Evolutionary conservation across 1,140 invertebrate species (phyloP).

Genomic region (Bombus affinis): DNA sequence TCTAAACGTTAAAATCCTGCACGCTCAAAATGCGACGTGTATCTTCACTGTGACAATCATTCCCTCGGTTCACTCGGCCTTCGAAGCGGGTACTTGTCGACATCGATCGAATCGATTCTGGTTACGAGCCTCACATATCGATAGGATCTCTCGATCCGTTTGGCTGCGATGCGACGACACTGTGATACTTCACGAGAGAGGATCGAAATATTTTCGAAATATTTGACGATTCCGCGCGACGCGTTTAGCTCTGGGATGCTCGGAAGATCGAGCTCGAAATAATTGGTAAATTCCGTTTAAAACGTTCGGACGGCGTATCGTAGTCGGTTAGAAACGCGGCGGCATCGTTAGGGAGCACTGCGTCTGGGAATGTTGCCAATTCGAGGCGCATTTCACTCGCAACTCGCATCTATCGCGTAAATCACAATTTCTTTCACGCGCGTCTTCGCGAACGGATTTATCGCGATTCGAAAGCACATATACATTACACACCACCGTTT

Average conservation of each 20-base stretch:
- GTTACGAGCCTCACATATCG: conserved; percentile 17
- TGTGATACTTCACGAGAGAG: background rate
- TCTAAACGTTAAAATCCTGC: conserved; percentile 24
- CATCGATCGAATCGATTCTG: conserved; percentile 43
- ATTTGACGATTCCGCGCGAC: background rate
- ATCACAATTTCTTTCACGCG: conserved; percentile 27
- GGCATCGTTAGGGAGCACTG: conserved; percentile 2
- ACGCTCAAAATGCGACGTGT: background rate
- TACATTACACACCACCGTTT: background rate
- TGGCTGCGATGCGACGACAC: background rate
- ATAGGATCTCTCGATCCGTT: background rate
- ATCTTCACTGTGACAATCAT: conserved; percentile 53
- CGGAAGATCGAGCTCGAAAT: background rate
- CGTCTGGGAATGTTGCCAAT: conserved; percentile 44
- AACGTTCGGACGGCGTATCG: background rate
- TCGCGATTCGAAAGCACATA: conserved; percentile 4
- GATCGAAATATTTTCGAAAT: background rate
- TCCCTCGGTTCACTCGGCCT: conserved; percentile 22
- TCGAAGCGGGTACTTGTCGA: background rate
- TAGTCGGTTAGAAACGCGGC: conserved; percentile 6
- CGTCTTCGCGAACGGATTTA: background rate
- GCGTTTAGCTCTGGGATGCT: background rate
- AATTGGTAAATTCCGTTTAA: background rate
- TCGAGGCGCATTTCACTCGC: conserved; percentile 38
- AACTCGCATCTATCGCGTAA: conserved; percentile 15